A percentile compares a stretch with the other conserved stretches of the same genome.
Evolutionary conservation across 2,113 vertebrate species (phyloP).

Genomic region (Charadrius vociferus): DNA sequence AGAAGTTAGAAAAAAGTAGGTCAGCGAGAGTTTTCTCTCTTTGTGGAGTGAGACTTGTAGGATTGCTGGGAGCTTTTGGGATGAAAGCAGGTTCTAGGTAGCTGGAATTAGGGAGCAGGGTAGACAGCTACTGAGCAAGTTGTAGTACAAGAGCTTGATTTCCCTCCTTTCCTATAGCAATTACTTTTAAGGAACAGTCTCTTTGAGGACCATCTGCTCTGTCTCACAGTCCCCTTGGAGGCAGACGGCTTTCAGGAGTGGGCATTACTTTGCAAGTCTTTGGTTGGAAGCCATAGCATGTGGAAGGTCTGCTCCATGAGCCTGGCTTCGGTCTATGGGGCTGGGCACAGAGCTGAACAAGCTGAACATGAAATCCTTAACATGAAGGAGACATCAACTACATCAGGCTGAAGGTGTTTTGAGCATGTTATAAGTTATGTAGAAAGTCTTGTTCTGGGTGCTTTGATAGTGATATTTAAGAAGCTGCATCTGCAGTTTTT

Average conservation of each 20-base stretch:
- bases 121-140: neutral
- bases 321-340: neutral
- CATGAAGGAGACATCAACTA: neutral
- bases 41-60: neutral
- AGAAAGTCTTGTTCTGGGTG: neutral
- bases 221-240: neutral
- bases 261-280: neutral
- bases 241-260: neutral
- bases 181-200: neutral
- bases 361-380: neutral
- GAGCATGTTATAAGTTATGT: neutral
- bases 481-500: neutral
- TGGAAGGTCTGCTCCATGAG: neutral
- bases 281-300: neutral
- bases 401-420: neutral
- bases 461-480: neutral
- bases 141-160: neutral
- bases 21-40: neutral
- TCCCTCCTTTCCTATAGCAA: neutral
- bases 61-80: neutral
- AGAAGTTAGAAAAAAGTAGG: neutral
- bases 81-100: neutral
- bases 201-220: neutral
- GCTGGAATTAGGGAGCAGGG: neutral
- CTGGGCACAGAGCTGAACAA: neutral